phyloP scores from a whole-genome alignment of 2,113 vertebrate genomes.

The Phaethornis superciliosus region DNA sequence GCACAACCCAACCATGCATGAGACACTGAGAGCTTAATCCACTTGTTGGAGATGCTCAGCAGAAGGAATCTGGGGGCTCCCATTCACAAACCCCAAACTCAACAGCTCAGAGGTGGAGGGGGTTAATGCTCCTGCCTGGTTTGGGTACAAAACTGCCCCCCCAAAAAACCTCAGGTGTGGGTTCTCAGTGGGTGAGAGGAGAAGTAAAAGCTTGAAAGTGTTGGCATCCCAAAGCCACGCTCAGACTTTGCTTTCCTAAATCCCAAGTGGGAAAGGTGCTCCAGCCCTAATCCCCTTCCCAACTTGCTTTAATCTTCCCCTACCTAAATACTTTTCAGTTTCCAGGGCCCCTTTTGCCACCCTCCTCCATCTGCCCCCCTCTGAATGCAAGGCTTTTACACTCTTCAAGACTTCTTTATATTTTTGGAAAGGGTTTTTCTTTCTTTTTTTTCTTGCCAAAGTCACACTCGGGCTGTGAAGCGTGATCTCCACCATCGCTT shows the following conservation, averaged over 20 bases:
- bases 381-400: conserved; percentile 19
- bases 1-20: neutral
- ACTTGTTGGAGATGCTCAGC: conserved; percentile 16
- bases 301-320: neutral
- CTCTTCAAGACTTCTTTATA: neutral
- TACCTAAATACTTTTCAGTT: neutral
- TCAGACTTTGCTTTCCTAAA: neutral
- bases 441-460: neutral
- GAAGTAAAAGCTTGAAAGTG: too few relatives aligned
- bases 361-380: neutral
- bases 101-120: conserved; percentile 16
- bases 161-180: too few relatives aligned
- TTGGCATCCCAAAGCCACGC: accelerated
- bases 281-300: neutral
- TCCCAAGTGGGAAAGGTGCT: neutral
- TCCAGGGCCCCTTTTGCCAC: neutral
- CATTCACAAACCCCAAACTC: conserved; percentile 16
- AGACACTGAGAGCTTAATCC: neutral
- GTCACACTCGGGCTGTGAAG: neutral
- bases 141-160: too few relatives aligned
- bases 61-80: neutral
- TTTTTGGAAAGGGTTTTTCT: neutral
- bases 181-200: too few relatives aligned
- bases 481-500: conserved; percentile 2
- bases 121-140: neutral